A percentile compares a stretch with the other conserved stretches of the same genome.
Conservation (phyloP, 2,113 vertebrate genomes). For the Phalacrocorax carbo region DNA sequence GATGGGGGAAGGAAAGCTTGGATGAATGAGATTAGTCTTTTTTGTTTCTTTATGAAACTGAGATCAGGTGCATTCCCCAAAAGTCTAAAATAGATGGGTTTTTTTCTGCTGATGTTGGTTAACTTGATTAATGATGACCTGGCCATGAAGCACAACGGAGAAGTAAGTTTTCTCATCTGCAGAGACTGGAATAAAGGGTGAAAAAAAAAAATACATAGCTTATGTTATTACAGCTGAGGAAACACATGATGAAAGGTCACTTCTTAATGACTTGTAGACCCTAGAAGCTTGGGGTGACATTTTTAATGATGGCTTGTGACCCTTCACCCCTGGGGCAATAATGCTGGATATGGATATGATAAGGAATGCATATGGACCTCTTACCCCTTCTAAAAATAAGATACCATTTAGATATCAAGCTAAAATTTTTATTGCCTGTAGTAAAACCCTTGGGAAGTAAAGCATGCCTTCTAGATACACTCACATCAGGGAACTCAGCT, state of each 20-base stretch:
- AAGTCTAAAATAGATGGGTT: neutral
- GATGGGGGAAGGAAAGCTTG: neutral
- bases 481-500: neutral
- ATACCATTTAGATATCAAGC: neutral
- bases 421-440: neutral
- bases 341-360: neutral
- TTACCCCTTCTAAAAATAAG: neutral
- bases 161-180: neutral
- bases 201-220: neutral
- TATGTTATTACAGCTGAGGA: neutral
- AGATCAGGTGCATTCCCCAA: neutral
- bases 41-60: neutral
- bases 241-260: neutral
- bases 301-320: neutral
- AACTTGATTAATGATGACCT: neutral
- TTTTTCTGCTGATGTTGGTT: neutral
- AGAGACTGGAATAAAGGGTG: neutral
- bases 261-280: neutral
- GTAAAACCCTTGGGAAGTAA: slow-evolving; percentile 11
- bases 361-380: neutral
- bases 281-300: neutral
- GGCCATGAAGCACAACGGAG: neutral
- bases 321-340: neutral
- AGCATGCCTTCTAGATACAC: slow-evolving; percentile 30
- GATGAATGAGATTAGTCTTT: neutral